Evolutionary conservation across 2,113 vertebrate species (phyloP).

Genomic region (Catharus fuscescens): DNA sequence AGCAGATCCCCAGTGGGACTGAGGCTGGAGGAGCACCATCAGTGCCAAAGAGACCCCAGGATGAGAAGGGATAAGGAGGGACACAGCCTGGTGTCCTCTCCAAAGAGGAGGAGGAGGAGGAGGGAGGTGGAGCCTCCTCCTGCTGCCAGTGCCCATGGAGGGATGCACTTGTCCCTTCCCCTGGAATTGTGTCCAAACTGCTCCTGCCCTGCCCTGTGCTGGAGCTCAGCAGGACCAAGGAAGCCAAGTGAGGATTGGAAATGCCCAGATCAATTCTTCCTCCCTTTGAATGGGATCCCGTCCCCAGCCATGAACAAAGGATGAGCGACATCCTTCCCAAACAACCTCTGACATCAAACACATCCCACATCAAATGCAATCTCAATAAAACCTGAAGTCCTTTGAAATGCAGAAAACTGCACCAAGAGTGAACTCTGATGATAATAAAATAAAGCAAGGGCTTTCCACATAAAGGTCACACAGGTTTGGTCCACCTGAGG

Average conservation of each 20-base stretch:
- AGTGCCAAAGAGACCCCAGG: background rate
- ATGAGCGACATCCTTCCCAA: background rate
- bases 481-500: background rate
- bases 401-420: background rate
- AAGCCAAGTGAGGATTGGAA: rapidly evolving
- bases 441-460: background rate
- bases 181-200: too few species aligned
- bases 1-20: background rate
- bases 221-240: background rate
- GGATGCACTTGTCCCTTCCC: rapidly evolving
- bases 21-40: background rate
- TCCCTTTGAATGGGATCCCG: background rate
- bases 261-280: background rate
- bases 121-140: background rate
- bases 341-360: background rate
- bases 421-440: background rate
- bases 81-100: too few species aligned
- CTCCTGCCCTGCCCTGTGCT: too few species aligned
- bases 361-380: background rate
- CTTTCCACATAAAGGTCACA: background rate
- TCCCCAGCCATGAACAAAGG: background rate
- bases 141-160: rapidly evolving
- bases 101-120: background rate
- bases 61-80: background rate
- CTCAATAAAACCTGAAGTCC: rapidly evolving